Percentiles rank a stretch among this genome's conserved stretches.
phyloP scores from a whole-genome alignment of 2,888 invertebrate genomes.

The Pollenia griseotomentosa region DNA sequence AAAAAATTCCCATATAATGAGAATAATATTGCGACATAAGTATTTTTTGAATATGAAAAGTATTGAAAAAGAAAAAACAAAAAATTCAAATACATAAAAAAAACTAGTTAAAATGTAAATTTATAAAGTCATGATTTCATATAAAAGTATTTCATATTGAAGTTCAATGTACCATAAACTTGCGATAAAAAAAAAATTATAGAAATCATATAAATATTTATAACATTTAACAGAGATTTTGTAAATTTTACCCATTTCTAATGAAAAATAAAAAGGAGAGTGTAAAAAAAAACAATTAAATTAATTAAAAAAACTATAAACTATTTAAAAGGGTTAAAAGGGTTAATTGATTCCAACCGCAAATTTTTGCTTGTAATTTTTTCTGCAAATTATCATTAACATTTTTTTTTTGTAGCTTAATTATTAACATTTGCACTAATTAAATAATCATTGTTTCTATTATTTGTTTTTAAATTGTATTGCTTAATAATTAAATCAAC shows the following conservation, averaged over 20 bases:
- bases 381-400: neutral
- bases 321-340: neutral
- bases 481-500: slow-evolving; percentile 29
- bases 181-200: neutral
- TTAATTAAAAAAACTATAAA: neutral
- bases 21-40: slow-evolving; percentile 44
- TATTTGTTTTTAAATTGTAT: slow-evolving; percentile 6
- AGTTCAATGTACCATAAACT: slow-evolving; percentile 36
- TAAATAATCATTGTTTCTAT: slow-evolving; percentile 45
- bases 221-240: neutral
- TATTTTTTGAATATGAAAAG: slow-evolving; percentile 41
- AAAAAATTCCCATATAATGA: slow-evolving; percentile 37
- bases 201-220: neutral
- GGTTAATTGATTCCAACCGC: slow-evolving; percentile 26
- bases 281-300: neutral
- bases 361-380: slow-evolving; percentile 19
- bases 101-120: neutral
- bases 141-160: neutral
- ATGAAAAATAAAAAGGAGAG: neutral
- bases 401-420: neutral
- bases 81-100: slow-evolving; percentile 1
- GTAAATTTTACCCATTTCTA: neutral
- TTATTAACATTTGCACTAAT: slow-evolving; percentile 37
- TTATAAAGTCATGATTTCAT: slow-evolving; percentile 3
- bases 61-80: neutral